Conservation (phyloP, 2,888 invertebrate species). For the Parthenolecanium corni region DNA sequence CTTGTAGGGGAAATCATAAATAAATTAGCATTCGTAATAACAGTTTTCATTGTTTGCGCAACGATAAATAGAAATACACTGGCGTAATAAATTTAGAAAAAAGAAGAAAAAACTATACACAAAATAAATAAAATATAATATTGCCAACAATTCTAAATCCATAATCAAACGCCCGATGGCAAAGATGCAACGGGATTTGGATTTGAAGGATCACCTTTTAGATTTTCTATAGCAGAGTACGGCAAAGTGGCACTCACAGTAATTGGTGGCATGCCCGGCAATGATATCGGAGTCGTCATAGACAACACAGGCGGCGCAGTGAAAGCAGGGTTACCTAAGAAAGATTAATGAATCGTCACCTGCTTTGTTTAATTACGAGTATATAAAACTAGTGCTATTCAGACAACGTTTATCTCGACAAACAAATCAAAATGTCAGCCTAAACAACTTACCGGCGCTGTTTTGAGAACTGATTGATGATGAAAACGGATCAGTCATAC, state of each 20-base stretch:
- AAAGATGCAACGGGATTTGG: slow-evolving; percentile 24
- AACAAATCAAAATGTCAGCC: not conserved
- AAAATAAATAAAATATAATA: slow-evolving; percentile 7
- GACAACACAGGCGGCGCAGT: slow-evolving; percentile 37
- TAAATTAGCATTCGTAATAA: too few species aligned
- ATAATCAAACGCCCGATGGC: slow-evolving; percentile 3
- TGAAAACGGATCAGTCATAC: not conserved
- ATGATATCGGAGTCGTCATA: slow-evolving; percentile 55
- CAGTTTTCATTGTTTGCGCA: not conserved
- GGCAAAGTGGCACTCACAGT: slow-evolving; percentile 62
- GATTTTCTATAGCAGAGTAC: slow-evolving; percentile 47
- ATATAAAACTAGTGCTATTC: too few species aligned
- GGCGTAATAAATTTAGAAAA: not conserved
- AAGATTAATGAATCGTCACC: too few species aligned
- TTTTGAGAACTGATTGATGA: not conserved
- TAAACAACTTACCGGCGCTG: slow-evolving; percentile 1
- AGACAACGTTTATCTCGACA: not conserved
- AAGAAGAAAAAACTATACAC: not conserved
- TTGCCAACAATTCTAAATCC: slow-evolving; percentile 2
- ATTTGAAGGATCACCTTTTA: slow-evolving; percentile 33
- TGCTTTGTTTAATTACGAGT: too few species aligned
- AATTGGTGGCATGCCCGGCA: slow-evolving; percentile 69
- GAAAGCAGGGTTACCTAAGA: slow-evolving; percentile 26
- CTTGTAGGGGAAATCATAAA: too few species aligned
- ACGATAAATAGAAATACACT: not conserved